phyloP scores from a whole-genome alignment of 1,140 invertebrate genomes.

The Ditylenchus dipsaci region DNA sequence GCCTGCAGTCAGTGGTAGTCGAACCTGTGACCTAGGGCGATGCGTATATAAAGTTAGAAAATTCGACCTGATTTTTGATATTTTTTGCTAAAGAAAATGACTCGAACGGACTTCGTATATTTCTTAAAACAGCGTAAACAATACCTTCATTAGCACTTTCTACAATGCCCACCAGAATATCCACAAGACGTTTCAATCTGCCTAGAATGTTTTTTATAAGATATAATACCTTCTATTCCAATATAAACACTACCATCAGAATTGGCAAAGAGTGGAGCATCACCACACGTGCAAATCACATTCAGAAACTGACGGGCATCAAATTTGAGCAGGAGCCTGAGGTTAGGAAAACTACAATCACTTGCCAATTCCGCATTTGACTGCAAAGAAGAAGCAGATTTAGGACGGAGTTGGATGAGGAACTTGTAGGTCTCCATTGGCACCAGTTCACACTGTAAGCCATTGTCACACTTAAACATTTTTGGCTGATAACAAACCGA shows the following conservation, averaged over 20 bases:
- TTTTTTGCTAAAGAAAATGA: too few species aligned
- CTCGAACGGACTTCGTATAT: too few species aligned
- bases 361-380: background rate
- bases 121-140: too few species aligned
- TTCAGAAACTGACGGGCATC: constrained; percentile 84
- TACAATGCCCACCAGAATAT: constrained; percentile 32
- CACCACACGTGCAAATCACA: constrained; percentile 61
- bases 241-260: constrained; percentile 27
- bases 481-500: background rate
- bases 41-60: too few species aligned
- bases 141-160: constrained; percentile 23
- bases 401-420: constrained; percentile 23
- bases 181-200: constrained; percentile 38
- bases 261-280: constrained; percentile 43
- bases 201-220: constrained; percentile 21
- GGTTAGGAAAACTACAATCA: constrained; percentile 48
- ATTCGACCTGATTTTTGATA: too few species aligned
- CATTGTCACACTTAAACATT: background rate
- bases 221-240: background rate
- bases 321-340: constrained; percentile 74
- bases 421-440: constrained; percentile 68
- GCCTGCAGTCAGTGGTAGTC: too few species aligned
- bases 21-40: too few species aligned
- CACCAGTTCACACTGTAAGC: constrained; percentile 65
- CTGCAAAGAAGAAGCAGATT: constrained; percentile 26